Base-by-base conservation (phyloP, 2,888 invertebrate genomes). In the Papilio protenor region DNA sequence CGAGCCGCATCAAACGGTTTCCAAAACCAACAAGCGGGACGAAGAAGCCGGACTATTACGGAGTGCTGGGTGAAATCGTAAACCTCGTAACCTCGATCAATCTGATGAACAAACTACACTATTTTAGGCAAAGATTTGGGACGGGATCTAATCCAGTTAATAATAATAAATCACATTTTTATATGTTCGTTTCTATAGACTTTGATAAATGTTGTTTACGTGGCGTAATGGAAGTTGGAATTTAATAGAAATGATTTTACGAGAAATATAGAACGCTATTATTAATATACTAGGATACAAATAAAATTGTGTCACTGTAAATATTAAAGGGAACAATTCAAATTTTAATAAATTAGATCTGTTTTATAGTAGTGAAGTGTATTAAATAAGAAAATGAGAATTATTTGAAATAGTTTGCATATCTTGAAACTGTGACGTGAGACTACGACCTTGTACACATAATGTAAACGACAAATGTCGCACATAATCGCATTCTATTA, bases 401-500 rank as follows among this genome's bases (percentile, higher is more conserved):
- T 40, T 40, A n/a, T 8, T 66, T 40, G 2, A 66, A 40, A n/a
- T 40, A 66, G 23, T 66, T 64, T 40, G 3, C 8, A 40, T 66
- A 40, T 40, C 16, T 33, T 10, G 33, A 5, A 6, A 18, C 10
- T 64, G 80, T 81, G 80, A 81, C 84, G 86, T 85, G 88, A 86
- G 87, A 87, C 85, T 84, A 83, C 83, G 88, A 88, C 93, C 93
- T 92, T 91, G 91, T 82, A 81, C 83, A 78, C 77, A 83, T 85
- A 85, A 84, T 82, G 83, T 80, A 83, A 84, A 83, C 86, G 87
- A 87, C 88, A 86, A 88, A 86, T 85, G 86, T 92, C 92, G 85
- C 90, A 92, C 91, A 89, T 93, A 91, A 93, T 93, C 91, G 88
- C 85, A 85, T 87, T 91, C 89, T 90, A 94, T 93, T 90, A 88